Evolutionary conservation across 2,888 invertebrate species (phyloP).

Genomic region (Cheilosia vernalis): DNA sequence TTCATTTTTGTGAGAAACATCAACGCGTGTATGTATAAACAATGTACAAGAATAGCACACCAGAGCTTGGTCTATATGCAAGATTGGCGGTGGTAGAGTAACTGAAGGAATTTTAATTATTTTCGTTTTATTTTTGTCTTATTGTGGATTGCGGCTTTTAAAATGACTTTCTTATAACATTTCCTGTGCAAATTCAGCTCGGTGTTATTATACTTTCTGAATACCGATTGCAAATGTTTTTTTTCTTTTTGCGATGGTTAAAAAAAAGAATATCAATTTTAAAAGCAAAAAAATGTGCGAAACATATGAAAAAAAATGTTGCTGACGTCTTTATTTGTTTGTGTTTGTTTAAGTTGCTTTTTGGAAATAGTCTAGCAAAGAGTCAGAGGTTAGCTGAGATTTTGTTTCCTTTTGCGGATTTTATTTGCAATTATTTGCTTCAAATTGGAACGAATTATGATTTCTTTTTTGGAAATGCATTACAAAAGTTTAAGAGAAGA

Average conservation of each 20-base stretch:
- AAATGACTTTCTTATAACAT: slow-evolving; percentile 42
- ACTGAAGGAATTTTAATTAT: slow-evolving; percentile 52
- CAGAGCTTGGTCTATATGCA: slow-evolving; percentile 27
- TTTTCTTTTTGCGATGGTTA: neutral
- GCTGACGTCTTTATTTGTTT: slow-evolving; percentile 10
- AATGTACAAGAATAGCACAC: slow-evolving; percentile 66
- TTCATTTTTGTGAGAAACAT: slow-evolving; percentile 38
- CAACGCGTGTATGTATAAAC: slow-evolving; percentile 67
- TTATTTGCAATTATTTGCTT: too few relatives aligned
- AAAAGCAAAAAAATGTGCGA: slow-evolving; percentile 1
- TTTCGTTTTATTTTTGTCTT: slow-evolving; percentile 6
- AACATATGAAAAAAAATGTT: neutral
- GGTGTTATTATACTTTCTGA: neutral
- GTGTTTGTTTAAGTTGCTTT: neutral
- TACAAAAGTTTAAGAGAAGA: too few relatives aligned
- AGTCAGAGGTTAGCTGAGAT: neutral
- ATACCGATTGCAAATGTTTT: slow-evolving; percentile 7
- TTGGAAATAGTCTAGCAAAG: too few relatives aligned
- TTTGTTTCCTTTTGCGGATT: neutral
- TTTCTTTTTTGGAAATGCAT: too few relatives aligned
- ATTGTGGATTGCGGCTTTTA: slow-evolving; percentile 12
- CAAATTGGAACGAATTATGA: too few relatives aligned
- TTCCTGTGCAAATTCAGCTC: slow-evolving; percentile 63
- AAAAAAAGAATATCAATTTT: neutral
- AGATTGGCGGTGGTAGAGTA: slow-evolving; percentile 18